Evolutionary conservation across 2,888 invertebrate genomes (phyloP), one percentile per base, ranked within the genome.

Genomic region (Tethea ocularis): DNA sequence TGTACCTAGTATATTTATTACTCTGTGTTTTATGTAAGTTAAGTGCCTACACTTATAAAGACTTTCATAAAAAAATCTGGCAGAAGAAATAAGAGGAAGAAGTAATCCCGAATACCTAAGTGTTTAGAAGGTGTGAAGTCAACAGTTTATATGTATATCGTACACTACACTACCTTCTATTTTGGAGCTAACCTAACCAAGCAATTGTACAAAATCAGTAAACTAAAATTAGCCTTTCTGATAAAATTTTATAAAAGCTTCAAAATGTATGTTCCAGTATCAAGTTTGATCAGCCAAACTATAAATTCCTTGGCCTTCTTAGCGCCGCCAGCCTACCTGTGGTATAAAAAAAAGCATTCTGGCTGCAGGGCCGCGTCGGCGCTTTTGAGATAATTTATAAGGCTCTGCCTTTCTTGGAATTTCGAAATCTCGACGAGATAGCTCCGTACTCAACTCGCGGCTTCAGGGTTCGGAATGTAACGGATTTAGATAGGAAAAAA

Each of bases 321-420:
- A 93, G 93, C 93, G 82, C 81, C 81, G 92, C 89, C 89, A 88
- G 89, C 86, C 86, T 89, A 88, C 91, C 91, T 90, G 92, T 88
- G 84, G 85, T 85, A 84, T 86, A 91, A 92, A 93, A n/a, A 91
- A 92, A 93, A 90, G 79, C 83, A 85, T 89, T 89, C 89, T 86
- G 89, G 87, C 87, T 86, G 82, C 85, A 80, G 86, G 88, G 84
- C 91, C 89, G 89, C 80, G 92, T 88, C 93, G 93, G 92, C 91
- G 84, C 92, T 91, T 93, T 93, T 92, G 92, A 89, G 89, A 93
- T 91, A 91, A 91, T 92, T 92, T 92, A 92, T 91, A 91, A 92
- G 91, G 90, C 87, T 87, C 83, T 88, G 85, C 91, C 91, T 91
- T 92, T 92, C 92, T 88, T 82, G 86, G 92, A 92, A 92, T 93